A percentile compares a stretch with the other conserved stretches of the same genome.
phyloP scores from a whole-genome alignment of 2,888 invertebrate species.

The Campoplex nolae region DNA sequence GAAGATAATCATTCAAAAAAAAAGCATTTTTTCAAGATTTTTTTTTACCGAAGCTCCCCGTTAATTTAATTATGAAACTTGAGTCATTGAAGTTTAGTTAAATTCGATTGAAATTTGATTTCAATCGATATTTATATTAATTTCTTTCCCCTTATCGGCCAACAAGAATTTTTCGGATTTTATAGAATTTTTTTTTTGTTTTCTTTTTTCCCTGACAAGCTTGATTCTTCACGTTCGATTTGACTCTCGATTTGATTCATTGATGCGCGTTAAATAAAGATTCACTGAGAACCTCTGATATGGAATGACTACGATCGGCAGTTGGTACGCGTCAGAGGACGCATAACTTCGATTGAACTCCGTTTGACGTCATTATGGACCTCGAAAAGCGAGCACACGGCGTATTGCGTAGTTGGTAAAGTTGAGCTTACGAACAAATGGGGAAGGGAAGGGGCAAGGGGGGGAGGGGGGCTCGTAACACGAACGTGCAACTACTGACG shows the following conservation, averaged over 20 bases:
- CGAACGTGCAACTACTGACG: not conserved
- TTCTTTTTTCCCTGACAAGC: not conserved
- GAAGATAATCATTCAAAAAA: too few relatives aligned
- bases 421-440: constrained; percentile 36
- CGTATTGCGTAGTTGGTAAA: constrained; percentile 65
- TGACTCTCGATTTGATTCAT: not conserved
- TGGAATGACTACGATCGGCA: constrained; percentile 58
- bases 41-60: too few relatives aligned
- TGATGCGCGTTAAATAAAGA: not conserved
- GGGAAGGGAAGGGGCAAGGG: not conserved
- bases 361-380: constrained; percentile 70
- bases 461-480: constrained; percentile 4
- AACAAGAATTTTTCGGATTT: not conserved
- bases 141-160: too few relatives aligned
- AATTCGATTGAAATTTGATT: too few relatives aligned
- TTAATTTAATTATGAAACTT: too few relatives aligned
- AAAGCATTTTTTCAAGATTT: too few relatives aligned
- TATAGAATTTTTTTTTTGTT: not conserved
- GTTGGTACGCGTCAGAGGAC: constrained; percentile 43
- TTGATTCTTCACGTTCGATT: not conserved
- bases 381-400: constrained; percentile 56
- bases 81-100: too few relatives aligned
- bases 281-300: constrained; percentile 67
- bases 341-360: constrained; percentile 69
- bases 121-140: too few relatives aligned